These are phyloP conservation scores for Apamea monoglypha DNA, from an alignment of 2,888 invertebrate species.

Conservation along the genomic window DNA sequence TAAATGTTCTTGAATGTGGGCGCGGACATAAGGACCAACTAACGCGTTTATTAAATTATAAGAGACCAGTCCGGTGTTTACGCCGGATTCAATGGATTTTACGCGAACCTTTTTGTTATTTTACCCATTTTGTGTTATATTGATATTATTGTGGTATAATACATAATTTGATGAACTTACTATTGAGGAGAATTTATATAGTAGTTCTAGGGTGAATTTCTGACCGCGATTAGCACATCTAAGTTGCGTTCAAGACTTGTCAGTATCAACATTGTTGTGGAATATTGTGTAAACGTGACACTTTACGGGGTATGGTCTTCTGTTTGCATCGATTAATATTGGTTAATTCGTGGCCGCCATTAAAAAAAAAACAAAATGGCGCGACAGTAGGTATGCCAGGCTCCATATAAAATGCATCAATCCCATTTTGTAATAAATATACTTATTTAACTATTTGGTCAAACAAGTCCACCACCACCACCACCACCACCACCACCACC, in stretches of 20 bases:
- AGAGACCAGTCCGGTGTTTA: slow-evolving; percentile 3
- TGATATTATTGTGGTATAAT: too few species aligned
- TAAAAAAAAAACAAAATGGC: too few species aligned
- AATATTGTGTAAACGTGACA: too few species aligned
- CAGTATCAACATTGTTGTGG: too few species aligned
- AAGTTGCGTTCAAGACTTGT: not conserved
- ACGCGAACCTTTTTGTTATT: not conserved
- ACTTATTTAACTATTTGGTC: not conserved
- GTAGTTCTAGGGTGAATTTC: not conserved
- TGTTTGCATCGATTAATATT: too few species aligned
- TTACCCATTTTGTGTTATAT: not conserved
- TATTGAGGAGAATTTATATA: not conserved
- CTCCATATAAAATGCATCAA: too few species aligned
- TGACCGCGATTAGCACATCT: not conserved
- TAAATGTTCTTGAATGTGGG: slow-evolving; percentile 58
- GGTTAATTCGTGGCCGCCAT: too few species aligned
- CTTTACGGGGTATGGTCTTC: too few species aligned
- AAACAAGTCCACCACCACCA: too few species aligned
- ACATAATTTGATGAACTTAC: not conserved
- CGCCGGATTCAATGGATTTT: not conserved
- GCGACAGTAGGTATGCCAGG: too few species aligned
- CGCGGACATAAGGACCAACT: slow-evolving; percentile 39
- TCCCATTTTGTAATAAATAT: too few species aligned
- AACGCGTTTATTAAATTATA: not conserved
- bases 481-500: too few species aligned